These are phyloP conservation scores for Cremastinae sp. DNA, from an alignment of 2,888 invertebrate genomes.

Conservation along the genomic window DNA sequence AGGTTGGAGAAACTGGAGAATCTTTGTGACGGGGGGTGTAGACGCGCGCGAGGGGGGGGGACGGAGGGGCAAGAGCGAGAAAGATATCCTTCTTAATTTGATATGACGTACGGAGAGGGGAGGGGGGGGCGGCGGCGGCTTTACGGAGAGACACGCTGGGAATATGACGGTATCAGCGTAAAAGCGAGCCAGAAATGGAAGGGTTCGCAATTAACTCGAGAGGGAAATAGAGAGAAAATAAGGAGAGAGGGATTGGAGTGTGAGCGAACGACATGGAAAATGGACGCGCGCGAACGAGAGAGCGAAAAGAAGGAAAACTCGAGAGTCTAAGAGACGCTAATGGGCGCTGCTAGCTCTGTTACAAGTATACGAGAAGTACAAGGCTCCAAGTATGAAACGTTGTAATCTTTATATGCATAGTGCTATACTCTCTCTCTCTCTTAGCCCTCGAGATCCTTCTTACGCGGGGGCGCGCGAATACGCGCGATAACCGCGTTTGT, in stretches of 20 bases:
- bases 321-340: constrained; percentile 12
- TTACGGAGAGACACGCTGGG: neutral
- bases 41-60: too few relatives aligned
- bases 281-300: too few relatives aligned
- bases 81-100: neutral
- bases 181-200: constrained; percentile 42
- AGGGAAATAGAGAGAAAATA: constrained; percentile 7
- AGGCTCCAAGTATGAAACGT: too few relatives aligned
- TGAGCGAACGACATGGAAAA: too few relatives aligned
- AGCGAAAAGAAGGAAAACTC: too few relatives aligned
- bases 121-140: too few relatives aligned
- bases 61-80: too few relatives aligned
- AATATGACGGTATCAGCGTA: constrained; percentile 22
- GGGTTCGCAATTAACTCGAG: constrained; percentile 31
- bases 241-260: too few relatives aligned
- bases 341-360: constrained; percentile 4
- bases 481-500: neutral
- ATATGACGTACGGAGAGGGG: neutral
- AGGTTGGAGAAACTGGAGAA: too few relatives aligned
- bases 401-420: neutral
- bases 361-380: neutral
- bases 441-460: neutral
- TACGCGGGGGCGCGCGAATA: neutral
- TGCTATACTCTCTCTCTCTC: constrained; percentile 23
- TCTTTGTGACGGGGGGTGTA: too few relatives aligned